Evolutionary conservation across 2,888 invertebrate species (phyloP).

Genomic region (Calliopum simillimum): DNA sequence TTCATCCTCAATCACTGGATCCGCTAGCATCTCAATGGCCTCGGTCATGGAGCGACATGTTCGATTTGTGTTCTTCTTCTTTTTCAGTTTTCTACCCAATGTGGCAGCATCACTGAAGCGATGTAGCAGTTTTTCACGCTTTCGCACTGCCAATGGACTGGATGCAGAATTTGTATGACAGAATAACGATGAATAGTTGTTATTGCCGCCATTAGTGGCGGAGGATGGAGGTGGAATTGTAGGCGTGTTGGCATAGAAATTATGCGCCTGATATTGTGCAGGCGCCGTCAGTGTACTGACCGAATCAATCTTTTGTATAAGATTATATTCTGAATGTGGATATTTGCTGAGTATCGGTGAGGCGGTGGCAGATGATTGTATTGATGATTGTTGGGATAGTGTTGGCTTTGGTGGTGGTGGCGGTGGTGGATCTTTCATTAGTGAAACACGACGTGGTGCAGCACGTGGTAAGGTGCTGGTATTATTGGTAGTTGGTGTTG

Average conservation of each 20-base stretch:
- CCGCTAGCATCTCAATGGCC: constrained; percentile 67
- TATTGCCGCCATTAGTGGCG: no score
- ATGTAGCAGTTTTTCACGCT: constrained; percentile 65
- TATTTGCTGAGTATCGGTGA: constrained; percentile 62
- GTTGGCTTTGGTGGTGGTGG: constrained; percentile 62
- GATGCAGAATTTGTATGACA: constrained; percentile 63
- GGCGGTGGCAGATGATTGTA: constrained; percentile 53
- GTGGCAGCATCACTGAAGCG: constrained; percentile 68
- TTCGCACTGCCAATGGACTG: constrained; percentile 63
- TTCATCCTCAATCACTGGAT: constrained; percentile 68
- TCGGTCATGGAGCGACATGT: constrained; percentile 67
- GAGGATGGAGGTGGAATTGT: constrained; percentile 50
- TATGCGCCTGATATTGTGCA: constrained; percentile 60
- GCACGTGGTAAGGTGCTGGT: constrained; percentile 63
- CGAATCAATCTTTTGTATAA: constrained; percentile 63
- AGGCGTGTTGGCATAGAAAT: constrained; percentile 61
- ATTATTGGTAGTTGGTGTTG: constrained; percentile 47
- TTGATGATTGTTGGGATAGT: constrained; percentile 55
- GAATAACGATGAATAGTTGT: constrained; percentile 59
- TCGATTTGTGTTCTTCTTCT: constrained; percentile 66
- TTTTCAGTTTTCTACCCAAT: constrained; percentile 65
- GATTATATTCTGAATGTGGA: constrained; percentile 64
- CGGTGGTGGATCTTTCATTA: constrained; percentile 65
- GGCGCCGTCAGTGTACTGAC: constrained; percentile 58
- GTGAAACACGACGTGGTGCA: constrained; percentile 63